Conservation (phyloP, 1,140 invertebrate genomes). For the Bombus ignitus region DNA sequence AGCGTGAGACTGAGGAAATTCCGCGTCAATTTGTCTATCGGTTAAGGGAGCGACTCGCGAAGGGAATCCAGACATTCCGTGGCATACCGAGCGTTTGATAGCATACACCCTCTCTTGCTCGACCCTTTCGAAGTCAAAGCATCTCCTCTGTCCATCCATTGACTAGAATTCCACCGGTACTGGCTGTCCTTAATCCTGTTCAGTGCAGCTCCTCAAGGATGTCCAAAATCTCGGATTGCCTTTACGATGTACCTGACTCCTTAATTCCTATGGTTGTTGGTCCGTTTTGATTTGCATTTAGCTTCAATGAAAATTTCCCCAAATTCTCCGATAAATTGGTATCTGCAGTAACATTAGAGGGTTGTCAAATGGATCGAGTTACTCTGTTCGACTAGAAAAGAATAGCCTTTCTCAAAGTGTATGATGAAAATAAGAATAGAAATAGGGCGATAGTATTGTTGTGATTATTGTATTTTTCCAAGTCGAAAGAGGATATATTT, state of each 20-base stretch:
- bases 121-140: constrained; percentile 69
- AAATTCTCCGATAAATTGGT: background rate
- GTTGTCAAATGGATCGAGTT: too few relatives aligned
- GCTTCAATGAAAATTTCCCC: background rate
- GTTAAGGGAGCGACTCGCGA: constrained; percentile 47
- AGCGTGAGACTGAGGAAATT: constrained; percentile 73
- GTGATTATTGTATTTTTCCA: too few relatives aligned
- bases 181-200: constrained; percentile 47
- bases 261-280: background rate
- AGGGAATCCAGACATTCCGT: constrained; percentile 68
- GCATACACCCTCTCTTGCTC: constrained; percentile 69
- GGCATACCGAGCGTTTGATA: constrained; percentile 76
- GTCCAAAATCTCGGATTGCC: constrained; percentile 48
- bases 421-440: too few relatives aligned
- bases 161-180: constrained; percentile 66
- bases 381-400: background rate
- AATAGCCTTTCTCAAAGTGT: background rate
- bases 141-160: constrained; percentile 67
- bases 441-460: too few relatives aligned
- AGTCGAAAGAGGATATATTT: too few relatives aligned
- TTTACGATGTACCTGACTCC: constrained; percentile 10
- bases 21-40: constrained; percentile 76
- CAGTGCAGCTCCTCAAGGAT: constrained; percentile 29
- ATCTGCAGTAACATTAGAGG: too few relatives aligned
- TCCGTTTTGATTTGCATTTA: constrained; percentile 7